A percentile compares a stretch with the other conserved stretches of the same genome.
These are phyloP conservation scores for Netelia fuscicornis DNA, from an alignment of 2,888 invertebrate species.

Conservation along the genomic window DNA sequence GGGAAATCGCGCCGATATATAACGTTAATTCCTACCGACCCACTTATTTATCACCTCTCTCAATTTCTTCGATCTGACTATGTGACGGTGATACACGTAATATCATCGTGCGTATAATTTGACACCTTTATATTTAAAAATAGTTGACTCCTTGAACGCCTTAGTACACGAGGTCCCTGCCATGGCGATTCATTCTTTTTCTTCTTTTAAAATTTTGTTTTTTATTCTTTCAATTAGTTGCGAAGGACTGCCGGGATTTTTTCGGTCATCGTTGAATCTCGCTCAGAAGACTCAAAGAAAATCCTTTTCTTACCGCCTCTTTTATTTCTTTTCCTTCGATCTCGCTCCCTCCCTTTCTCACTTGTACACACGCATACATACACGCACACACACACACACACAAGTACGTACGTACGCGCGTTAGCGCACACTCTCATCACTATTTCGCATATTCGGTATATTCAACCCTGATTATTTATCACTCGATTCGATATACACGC, in stretches of 20 bases:
- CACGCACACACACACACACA: background rate
- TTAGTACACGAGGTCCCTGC: conserved; percentile 45
- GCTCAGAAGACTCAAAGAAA: conserved; percentile 55
- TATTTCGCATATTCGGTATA: conserved; percentile 34
- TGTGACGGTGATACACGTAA: conserved; percentile 47
- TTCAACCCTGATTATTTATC: conserved; percentile 67
- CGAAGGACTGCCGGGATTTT: conserved; percentile 47
- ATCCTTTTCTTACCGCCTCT: conserved; percentile 8
- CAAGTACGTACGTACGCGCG: no score
- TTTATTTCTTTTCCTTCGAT: conserved; percentile 13
- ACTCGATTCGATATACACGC: conserved; percentile 67
- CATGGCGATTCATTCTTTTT: conserved; percentile 39
- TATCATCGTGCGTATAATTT: conserved; percentile 75
- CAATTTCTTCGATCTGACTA: conserved; percentile 33
- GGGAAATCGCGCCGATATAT: conserved; percentile 49
- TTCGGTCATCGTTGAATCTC: conserved; percentile 55
- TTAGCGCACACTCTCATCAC: background rate
- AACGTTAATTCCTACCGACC: conserved; percentile 32
- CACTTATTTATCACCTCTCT: conserved; percentile 26
- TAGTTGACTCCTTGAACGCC: conserved; percentile 78
- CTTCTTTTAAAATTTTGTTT: conserved; percentile 14
- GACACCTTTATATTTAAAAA: conserved; percentile 82
- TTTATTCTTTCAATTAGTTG: conserved; percentile 33
- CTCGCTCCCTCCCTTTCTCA: conserved; percentile 1
- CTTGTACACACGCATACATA: background rate